Evolutionary conservation across 2,888 invertebrate species (phyloP).

Genomic region (Marasmarcha lunaedactyla): DNA sequence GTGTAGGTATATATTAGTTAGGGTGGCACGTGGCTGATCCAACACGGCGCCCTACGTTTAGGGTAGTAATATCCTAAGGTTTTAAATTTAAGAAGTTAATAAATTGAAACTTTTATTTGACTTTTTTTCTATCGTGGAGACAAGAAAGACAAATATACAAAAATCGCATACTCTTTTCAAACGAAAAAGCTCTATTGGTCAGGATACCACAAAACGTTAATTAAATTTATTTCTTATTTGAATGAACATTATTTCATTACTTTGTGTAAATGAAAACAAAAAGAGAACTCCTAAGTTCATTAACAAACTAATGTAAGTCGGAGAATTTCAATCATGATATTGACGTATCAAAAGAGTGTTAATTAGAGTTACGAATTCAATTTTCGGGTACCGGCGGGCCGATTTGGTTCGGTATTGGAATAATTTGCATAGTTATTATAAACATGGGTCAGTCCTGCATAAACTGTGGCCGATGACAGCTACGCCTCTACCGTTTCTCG

Average conservation of each 20-base stretch:
- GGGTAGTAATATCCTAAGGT: slow-evolving; percentile 27
- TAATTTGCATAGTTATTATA: slow-evolving; percentile 69
- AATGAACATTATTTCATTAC: no score
- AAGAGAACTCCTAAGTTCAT: no score
- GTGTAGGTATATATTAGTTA: slow-evolving; percentile 15
- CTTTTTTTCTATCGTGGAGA: slow-evolving; percentile 3
- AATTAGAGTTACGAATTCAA: slow-evolving; percentile 67
- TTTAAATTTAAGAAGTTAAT: slow-evolving; percentile 25
- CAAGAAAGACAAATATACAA: no score
- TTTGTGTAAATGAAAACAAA: no score
- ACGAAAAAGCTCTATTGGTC: no score
- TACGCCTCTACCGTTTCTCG: slow-evolving; percentile 32
- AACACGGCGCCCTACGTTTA: slow-evolving; percentile 26
- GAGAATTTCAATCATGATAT: slow-evolving; percentile 17
- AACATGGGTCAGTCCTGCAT: slow-evolving; percentile 63
- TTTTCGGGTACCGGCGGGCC: slow-evolving; percentile 38
- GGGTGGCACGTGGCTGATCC: slow-evolving; percentile 35
- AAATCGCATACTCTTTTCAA: no score
- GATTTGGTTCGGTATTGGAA: slow-evolving; percentile 57
- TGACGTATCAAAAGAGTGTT: slow-evolving; percentile 49
- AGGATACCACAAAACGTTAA: no score
- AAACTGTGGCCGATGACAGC: slow-evolving; percentile 52
- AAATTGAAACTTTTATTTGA: slow-evolving; percentile 26
- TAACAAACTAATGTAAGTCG: no score
- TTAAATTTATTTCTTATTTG: no score